Evolutionary conservation across 2,113 vertebrate species (phyloP).

Genomic region (Sarotherodon lohbergeri): DNA sequence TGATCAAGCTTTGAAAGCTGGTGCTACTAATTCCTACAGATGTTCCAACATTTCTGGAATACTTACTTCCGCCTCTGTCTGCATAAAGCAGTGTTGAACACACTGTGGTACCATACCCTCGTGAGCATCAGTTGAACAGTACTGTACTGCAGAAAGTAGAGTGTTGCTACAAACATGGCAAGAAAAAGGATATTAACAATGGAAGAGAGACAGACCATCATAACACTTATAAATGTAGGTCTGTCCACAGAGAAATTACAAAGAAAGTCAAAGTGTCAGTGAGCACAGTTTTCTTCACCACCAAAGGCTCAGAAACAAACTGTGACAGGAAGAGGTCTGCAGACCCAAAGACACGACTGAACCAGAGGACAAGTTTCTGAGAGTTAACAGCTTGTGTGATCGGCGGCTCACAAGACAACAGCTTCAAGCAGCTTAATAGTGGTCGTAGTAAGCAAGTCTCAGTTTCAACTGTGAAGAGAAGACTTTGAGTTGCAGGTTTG

Average conservation of each 20-base stretch:
- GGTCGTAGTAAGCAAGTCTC: no score
- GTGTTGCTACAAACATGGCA: not conserved
- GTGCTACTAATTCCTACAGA: rapidly evolving
- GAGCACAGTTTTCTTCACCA: no score
- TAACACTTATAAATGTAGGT: rapidly evolving
- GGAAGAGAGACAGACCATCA: not conserved
- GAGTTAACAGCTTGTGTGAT: no score
- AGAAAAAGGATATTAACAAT: not conserved
- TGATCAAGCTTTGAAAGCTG: not conserved
- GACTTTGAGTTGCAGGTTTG: no score
- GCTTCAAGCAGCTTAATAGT: no score
- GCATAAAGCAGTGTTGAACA: not conserved
- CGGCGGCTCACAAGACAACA: no score
- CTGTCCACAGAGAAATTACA: rapidly evolving
- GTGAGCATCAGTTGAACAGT: not conserved
- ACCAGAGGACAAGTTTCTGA: no score
- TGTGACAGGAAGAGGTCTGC: no score
- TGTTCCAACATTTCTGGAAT: not conserved
- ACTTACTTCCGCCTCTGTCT: not conserved
- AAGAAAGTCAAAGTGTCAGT: not conserved
- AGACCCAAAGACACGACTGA: no score
- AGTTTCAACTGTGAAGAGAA: no score
- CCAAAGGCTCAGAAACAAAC: no score
- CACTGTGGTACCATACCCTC: not conserved
- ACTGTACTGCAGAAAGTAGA: not conserved